These are phyloP conservation scores for Anarhynchus alexandrinus DNA, from an alignment of 2,113 vertebrate species.

Conservation along the genomic window DNA sequence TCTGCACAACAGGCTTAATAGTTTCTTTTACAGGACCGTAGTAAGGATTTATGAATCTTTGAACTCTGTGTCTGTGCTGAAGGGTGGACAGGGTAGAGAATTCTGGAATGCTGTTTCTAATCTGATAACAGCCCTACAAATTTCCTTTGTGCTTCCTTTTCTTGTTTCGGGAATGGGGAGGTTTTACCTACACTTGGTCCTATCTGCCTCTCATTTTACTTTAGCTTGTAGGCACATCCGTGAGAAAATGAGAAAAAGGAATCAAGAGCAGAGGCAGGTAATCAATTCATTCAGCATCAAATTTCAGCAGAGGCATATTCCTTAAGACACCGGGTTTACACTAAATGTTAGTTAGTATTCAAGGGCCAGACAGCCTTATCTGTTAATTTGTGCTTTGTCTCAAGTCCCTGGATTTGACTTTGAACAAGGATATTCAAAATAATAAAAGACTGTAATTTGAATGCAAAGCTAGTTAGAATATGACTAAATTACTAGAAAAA, in stretches of 20 bases:
- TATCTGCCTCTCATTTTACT: not conserved
- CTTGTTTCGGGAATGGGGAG: not conserved
- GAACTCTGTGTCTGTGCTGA: not conserved
- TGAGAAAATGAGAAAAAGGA: not conserved
- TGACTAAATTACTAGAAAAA: not conserved
- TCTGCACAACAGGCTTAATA: not conserved
- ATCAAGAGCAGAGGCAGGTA: not conserved
- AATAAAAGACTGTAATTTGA: not conserved
- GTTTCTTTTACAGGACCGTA: not conserved
- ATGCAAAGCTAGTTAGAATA: not conserved
- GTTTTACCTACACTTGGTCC: not conserved
- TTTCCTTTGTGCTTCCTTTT: not conserved
- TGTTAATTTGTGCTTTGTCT: not conserved
- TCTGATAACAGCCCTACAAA: not conserved
- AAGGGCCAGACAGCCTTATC: not conserved
- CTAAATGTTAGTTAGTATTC: not conserved
- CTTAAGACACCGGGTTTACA: not conserved
- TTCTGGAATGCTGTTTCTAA: not conserved
- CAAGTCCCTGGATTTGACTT: not conserved
- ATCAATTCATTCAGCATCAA: not conserved
- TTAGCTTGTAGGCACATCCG: not conserved
- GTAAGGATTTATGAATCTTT: not conserved
- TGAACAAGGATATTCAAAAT: not conserved
- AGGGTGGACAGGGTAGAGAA: not conserved
- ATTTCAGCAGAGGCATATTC: not conserved